These are phyloP conservation scores for Darevskia mixta DNA, from an alignment of 2,797 vertebrate species.

Conservation along the genomic window DNA sequence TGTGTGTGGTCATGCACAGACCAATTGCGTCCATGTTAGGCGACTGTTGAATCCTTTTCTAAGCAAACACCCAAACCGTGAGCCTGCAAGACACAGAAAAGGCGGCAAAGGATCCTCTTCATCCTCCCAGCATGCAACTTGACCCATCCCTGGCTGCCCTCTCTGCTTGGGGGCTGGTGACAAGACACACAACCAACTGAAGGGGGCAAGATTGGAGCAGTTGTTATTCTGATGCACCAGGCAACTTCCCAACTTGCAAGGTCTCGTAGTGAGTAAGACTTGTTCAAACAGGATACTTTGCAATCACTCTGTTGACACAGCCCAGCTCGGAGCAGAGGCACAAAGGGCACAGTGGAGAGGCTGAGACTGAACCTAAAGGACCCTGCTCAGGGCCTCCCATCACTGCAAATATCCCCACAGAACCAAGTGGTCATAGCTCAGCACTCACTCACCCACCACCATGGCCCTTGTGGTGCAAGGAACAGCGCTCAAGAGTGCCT, in stretches of 20 bases:
- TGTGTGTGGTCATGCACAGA: background rate
- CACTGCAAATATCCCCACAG: background rate
- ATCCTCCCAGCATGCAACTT: background rate
- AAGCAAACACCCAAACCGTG: background rate
- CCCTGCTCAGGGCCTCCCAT: conserved; percentile 14
- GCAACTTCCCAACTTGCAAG: background rate
- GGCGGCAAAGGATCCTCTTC: too few relatives aligned
- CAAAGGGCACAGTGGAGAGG: conserved; percentile 71
- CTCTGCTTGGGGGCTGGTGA: background rate
- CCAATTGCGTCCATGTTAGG: background rate
- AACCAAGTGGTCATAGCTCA: background rate
- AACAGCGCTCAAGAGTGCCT: background rate
- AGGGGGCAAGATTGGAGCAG: background rate
- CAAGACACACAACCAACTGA: background rate
- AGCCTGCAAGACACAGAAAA: background rate
- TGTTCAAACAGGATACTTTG: conserved; percentile 42
- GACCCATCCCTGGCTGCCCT: background rate
- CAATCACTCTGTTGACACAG: conserved; percentile 71
- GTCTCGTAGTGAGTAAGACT: conserved; percentile 6
- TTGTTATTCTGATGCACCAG: background rate
- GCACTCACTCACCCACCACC: background rate
- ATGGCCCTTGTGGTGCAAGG: background rate
- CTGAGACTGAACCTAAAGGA: conserved; percentile 22
- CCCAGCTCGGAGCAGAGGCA: conserved; percentile 69
- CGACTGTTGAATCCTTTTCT: background rate